Evolutionary conservation across 2,797 vertebrate species (phyloP).

Genomic region (Fistularia commersonii): DNA sequence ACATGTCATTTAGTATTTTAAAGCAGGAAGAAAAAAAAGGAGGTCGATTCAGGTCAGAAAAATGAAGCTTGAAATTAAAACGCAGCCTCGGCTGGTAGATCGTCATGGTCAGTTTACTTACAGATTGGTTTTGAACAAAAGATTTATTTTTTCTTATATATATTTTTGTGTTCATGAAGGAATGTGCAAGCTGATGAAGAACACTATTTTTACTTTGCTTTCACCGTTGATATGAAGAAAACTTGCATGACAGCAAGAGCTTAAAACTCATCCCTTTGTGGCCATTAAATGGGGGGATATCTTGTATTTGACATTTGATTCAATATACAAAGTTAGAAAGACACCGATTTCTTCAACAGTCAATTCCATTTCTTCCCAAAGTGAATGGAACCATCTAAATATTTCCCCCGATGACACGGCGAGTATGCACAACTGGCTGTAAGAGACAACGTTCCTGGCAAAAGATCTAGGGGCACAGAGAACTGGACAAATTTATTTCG

Average conservation of each 20-base stretch:
- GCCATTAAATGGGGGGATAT: constrained; percentile 11
- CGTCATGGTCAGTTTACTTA: too few species aligned
- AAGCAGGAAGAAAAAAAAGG: too few species aligned
- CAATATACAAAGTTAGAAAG: constrained; percentile 22
- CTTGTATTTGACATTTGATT: constrained; percentile 19
- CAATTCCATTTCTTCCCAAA: constrained; percentile 20
- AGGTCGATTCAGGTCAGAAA: too few species aligned
- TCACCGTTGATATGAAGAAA: too few species aligned
- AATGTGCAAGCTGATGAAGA: background rate
- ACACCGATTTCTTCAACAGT: constrained; percentile 23
- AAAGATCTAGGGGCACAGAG: constrained; percentile 19
- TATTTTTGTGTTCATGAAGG: constrained; percentile 28
- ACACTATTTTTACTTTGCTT: too few species aligned
- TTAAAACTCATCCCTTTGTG: constrained; percentile 6
- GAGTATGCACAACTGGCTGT: constrained; percentile 49
- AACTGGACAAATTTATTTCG: constrained; percentile 40
- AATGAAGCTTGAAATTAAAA: too few species aligned
- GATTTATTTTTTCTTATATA: constrained; percentile 10
- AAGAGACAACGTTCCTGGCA: constrained; percentile 52
- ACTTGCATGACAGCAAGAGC: too few species aligned
- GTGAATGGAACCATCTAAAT: constrained; percentile 38
- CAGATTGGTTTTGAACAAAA: constrained; percentile 6
- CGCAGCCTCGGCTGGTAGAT: too few species aligned
- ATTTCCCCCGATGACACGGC: constrained; percentile 43
- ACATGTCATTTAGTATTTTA: too few species aligned